phyloP scores from a whole-genome alignment of 2,113 vertebrate genomes.

The Prochilodus magdalenae region DNA sequence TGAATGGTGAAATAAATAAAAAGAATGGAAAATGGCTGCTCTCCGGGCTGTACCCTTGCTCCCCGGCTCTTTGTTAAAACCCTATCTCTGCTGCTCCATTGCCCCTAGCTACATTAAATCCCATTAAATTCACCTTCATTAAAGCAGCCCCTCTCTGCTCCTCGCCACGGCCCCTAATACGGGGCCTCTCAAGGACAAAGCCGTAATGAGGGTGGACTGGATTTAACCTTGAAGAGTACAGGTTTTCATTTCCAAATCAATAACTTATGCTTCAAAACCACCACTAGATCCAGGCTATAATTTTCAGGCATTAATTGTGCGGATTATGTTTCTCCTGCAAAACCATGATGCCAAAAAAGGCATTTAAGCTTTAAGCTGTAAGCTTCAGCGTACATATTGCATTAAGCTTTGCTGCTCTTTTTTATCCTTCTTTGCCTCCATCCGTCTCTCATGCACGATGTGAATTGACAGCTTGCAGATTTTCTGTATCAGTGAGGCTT shows the following conservation, averaged over 20 bases:
- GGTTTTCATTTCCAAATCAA: constrained; percentile 86
- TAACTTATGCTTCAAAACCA: constrained; percentile 83
- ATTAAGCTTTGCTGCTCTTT: constrained; percentile 56
- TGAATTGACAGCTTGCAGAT: constrained; percentile 68
- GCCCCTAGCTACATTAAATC: constrained; percentile 87
- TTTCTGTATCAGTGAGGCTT: constrained; percentile 63
- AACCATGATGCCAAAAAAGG: constrained; percentile 62
- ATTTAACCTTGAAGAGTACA: constrained; percentile 84
- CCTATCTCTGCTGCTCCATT: constrained; percentile 83
- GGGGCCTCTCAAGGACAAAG: constrained; percentile 82
- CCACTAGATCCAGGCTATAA: constrained; percentile 78
- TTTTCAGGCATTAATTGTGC: constrained; percentile 80
- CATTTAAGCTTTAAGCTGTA: constrained; percentile 74
- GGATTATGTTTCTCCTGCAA: constrained; percentile 78
- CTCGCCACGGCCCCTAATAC: constrained; percentile 73
- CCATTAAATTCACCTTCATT: constrained; percentile 88
- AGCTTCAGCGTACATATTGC: constrained; percentile 66
- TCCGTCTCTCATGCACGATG: constrained; percentile 38
- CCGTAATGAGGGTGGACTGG: constrained; percentile 81
- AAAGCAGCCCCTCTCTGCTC: constrained; percentile 79
- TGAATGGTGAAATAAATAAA: constrained; percentile 82
- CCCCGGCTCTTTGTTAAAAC: constrained; percentile 85
- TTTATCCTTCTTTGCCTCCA: neutral
- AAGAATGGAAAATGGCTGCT: constrained; percentile 79
- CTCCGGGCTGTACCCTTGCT: constrained; percentile 77